phyloP scores from a whole-genome alignment of 2,888 invertebrate genomes.

The Pachymerium ferrugineum region DNA sequence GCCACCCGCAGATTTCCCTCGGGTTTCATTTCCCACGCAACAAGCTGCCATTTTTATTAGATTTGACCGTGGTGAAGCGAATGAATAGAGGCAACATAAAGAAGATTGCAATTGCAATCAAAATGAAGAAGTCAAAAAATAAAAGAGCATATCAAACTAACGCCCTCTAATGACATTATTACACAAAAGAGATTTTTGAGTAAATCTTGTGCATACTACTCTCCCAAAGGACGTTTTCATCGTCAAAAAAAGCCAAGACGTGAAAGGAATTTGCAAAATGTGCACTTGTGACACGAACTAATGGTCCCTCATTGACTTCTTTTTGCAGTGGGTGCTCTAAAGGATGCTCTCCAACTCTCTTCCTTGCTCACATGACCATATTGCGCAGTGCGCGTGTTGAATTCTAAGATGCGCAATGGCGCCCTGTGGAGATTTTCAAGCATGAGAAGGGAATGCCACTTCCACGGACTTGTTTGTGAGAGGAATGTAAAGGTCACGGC shows the following conservation, averaged over 20 bases:
- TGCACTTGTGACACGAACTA: background rate
- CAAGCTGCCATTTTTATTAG: conserved; percentile 8
- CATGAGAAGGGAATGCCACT: background rate
- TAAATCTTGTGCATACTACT: no score
- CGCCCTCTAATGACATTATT: no score
- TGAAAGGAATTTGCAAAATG: no score
- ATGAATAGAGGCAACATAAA: no score
- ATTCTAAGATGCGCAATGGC: background rate
- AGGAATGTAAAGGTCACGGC: background rate
- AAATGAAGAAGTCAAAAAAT: no score
- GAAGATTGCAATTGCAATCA: no score
- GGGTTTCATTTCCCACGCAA: background rate
- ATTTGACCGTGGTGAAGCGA: no score
- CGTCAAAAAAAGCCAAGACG: no score
- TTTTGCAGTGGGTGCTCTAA: background rate
- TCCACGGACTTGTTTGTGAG: background rate
- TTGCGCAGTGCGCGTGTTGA: background rate
- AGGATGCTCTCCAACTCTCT: background rate
- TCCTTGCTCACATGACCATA: no score
- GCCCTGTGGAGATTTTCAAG: background rate
- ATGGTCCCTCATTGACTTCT: background rate
- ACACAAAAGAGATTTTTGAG: no score
- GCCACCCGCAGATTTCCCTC: background rate
- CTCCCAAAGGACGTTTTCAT: no score
- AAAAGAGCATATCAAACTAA: no score